Base-by-base conservation (phyloP, 2,797 vertebrate genomes). In the Salmo trutta region DNA sequence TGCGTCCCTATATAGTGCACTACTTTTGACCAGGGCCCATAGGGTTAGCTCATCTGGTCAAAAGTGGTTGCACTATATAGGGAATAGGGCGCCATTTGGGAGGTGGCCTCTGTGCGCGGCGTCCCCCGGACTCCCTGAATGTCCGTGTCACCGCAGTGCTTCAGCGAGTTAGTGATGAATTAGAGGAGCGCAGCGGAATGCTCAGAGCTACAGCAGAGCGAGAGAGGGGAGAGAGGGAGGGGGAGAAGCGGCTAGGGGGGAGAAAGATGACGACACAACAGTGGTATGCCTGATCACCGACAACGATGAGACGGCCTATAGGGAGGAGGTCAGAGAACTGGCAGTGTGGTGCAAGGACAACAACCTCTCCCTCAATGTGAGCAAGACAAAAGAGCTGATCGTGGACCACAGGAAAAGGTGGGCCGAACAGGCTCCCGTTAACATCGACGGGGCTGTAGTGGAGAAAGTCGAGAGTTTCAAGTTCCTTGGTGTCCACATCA, bases 131-230 rank as follows among this genome's bases (percentile, higher is more conserved):
- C 69, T 71, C 53, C 75, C 71, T 6, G 73, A 82, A 76, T 86
- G 85, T 82, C 86, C 82, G 83, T 86, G 77, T 78, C 53, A 82
- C 77, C 47, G 14, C 53, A 83, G 76, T 74, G 72, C 81, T 87
- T 88, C 82, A 71, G 72, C 67, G 19, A 79, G 66, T 71, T 71
- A 83, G 67, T 86, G 82, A 87, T 83, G 84, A 82, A 82, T 1
- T 31, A 59, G 54, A 1, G 54, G 17, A n/a, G 56, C 56, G 16
- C 36, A 21, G 24, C 6, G 14, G 27, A n/a, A 10, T 31, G 7
- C 53, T 5, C 1, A 71, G 5, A 21, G 33, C 14, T 52, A 31
- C 29, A 15, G 10, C 14, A 62, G 59, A 14, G 59, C n/a, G 51
- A n/a, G 75, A 8, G 15, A n/a, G 15, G 47, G 69, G 12, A 31